Evolutionary conservation across 2,797 vertebrate species (phyloP), one percentile per base, ranked within the genome.

Genomic region (Siniperca scherzeri): DNA sequence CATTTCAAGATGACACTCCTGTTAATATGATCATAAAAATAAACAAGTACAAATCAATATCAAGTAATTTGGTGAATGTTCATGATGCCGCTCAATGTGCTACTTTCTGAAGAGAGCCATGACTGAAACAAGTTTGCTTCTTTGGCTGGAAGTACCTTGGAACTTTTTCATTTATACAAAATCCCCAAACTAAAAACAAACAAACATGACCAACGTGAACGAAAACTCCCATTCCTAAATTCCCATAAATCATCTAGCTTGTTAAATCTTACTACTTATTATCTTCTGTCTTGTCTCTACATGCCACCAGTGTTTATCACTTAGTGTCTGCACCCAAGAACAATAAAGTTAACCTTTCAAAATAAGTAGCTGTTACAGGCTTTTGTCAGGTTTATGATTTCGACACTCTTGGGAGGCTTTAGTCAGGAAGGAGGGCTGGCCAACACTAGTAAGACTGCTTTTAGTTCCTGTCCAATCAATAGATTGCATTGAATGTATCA

Each of bases 281-380:
- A 90, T 90, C 70, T 53, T 48, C 27, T 11, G 42, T 74, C 91
- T 73, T 86, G 92, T 88, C 90, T 84, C 77, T 68, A 38, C 90
- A 82, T 71, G 91, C 76, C 72, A 33, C 70, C 62, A 22, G 66
- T 67, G 76, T 89, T 85, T 80, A 81, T 82, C 80, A 50, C 66
- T 77, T 36, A 69, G 73, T 44, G 79, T 90, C 85, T 88, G 81
- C 59, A 70, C 79, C 60, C 44, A 65, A 84, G 55, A 90, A 92
- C 91, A 94, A 92, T 91, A 87, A 91, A 89, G 61, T 74, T 88
- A 55, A 84, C 62, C 33, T 78, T 56, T 83, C 60, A 64, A 87
- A 91, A 89, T 70, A 62, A 87, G 79, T 52, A 81, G 77, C 76
- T 86, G 81, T 91, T 81, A 64, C 65, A 67, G 46, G 59, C 72